Base-by-base conservation (phyloP, 2,113 vertebrate species). In the Onychostruthus taczanowskii region DNA sequence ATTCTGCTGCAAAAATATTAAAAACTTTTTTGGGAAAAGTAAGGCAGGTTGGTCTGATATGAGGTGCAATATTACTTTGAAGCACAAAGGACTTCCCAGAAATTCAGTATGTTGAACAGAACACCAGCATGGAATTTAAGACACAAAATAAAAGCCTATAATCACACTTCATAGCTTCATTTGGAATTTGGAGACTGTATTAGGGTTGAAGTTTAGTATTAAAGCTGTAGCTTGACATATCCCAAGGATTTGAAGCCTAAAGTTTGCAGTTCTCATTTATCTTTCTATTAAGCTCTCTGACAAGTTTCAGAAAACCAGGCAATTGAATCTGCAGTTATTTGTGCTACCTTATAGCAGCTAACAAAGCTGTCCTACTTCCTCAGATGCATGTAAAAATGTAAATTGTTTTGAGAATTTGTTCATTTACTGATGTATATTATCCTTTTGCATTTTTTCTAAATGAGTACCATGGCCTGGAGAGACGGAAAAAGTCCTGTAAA, bases 211-310 rank as follows among this genome's bases (percentile, higher is more conserved):
- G 18, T 73, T 91, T n/a, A 61, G 41, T 52, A 44, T 77, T 90
- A 88, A 61, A 18, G 20, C 58, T 44, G 22, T 11, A 77, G 15
- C 72, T 77, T 94, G 93, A 80, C 79, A 93, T 58, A 41, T 63
- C 61, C 35, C 16, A 35, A 70, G 79, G 76, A 86, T 84, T 86
- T 90, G 75, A 80, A 90, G 81, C 28, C 30, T 63, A 52, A 74
- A 77, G 72, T 67, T 83, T 47, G 85, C 90, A 77, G 52, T 78
- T 84, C 75, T 74, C 66, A 78, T 93, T 73, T 69, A 73, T 90
- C 76, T 95, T 93, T 85, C 52, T 33, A 35, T 90, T 91, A 94
- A 93, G 73, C 44, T 86, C 64, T 72, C 56, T 87, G 88, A 86
- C 82, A 93, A 75, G 56, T 90, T 90, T 63, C 76, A 90, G 88